phyloP scores from a whole-genome alignment of 2,797 vertebrate genomes.

The Antennarius maculatus region DNA sequence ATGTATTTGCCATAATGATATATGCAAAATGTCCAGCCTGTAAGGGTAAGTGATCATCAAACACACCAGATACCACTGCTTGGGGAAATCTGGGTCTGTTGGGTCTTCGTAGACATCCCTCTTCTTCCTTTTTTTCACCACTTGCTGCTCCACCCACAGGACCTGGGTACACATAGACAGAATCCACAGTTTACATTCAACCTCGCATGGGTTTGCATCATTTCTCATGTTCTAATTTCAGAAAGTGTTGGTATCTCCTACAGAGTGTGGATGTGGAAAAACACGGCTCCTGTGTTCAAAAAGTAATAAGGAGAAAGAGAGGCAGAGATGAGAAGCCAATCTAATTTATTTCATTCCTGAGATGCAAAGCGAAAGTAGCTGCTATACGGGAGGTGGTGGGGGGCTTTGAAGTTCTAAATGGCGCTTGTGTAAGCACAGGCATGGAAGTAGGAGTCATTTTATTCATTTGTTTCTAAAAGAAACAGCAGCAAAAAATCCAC shows the following conservation, averaged over 20 bases:
- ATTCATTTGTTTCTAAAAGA: conserved; percentile 17
- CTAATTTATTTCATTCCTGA: conserved; percentile 59
- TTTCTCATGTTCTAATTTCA: conserved; percentile 50
- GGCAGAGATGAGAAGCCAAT: conserved; percentile 53
- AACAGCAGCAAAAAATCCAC: background rate
- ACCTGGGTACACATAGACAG: conserved; percentile 78
- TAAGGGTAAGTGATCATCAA: conserved; percentile 26
- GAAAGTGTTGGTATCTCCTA: conserved; percentile 32
- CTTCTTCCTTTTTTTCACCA: conserved; percentile 87
- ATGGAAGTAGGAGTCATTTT: conserved; percentile 15
- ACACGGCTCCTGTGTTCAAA: conserved; percentile 51
- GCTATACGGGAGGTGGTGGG: conserved; percentile 14
- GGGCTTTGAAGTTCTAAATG: conserved; percentile 43
- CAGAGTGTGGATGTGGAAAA: conserved; percentile 18
- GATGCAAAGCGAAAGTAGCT: conserved; percentile 37
- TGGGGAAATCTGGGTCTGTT: conserved; percentile 90
- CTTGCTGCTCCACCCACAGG: conserved; percentile 91
- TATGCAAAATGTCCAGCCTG: background rate
- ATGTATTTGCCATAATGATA: background rate
- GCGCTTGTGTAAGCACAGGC: conserved; percentile 27
- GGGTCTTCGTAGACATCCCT: conserved; percentile 89
- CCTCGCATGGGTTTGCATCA: conserved; percentile 23
- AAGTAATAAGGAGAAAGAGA: conserved; percentile 60
- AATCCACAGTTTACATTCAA: conserved; percentile 36
- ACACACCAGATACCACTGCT: conserved; percentile 98